These are phyloP conservation scores for Fragum sueziense DNA, from an alignment of 2,888 invertebrate species.

Conservation along the genomic window DNA sequence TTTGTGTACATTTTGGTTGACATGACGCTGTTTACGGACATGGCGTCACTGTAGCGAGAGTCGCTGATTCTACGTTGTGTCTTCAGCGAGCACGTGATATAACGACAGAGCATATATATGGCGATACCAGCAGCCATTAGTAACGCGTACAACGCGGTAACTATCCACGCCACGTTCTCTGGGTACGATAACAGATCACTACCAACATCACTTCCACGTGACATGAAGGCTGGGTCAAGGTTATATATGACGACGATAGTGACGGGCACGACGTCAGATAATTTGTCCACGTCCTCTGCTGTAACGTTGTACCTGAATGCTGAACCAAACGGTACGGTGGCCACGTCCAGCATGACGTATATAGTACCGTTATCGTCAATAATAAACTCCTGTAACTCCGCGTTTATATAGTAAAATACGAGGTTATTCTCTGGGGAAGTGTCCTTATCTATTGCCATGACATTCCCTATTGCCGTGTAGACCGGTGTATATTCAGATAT, in stretches of 20 bases:
- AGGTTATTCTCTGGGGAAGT: conserved; percentile 40
- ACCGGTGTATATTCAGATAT: conserved; percentile 35
- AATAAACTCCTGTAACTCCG: conserved; percentile 21
- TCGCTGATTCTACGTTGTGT: neutral
- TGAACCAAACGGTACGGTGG: conserved; percentile 29
- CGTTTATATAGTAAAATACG: conserved; percentile 40
- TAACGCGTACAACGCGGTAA: conserved; percentile 29
- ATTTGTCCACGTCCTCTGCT: conserved; percentile 27
- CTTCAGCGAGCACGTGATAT: neutral
- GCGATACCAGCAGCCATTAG: conserved; percentile 3
- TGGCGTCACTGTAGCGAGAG: neutral
- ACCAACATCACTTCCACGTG: conserved; percentile 5
- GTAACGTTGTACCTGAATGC: conserved; percentile 35
- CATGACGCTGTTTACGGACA: neutral
- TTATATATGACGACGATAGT: conserved; percentile 38
- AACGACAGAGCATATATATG: neutral
- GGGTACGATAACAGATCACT: conserved; percentile 34
- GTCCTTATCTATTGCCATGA: conserved; percentile 39
- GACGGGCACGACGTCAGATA: conserved; percentile 32
- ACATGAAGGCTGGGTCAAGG: conserved; percentile 17
- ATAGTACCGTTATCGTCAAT: conserved; percentile 48
- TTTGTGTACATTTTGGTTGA: conserved; percentile 9
- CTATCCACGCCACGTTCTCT: conserved; percentile 41
- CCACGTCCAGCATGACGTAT: conserved; percentile 29
- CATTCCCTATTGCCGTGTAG: conserved; percentile 27